phyloP scores from a whole-genome alignment of 2,113 vertebrate genomes.

The Syngnathus scovelli region DNA sequence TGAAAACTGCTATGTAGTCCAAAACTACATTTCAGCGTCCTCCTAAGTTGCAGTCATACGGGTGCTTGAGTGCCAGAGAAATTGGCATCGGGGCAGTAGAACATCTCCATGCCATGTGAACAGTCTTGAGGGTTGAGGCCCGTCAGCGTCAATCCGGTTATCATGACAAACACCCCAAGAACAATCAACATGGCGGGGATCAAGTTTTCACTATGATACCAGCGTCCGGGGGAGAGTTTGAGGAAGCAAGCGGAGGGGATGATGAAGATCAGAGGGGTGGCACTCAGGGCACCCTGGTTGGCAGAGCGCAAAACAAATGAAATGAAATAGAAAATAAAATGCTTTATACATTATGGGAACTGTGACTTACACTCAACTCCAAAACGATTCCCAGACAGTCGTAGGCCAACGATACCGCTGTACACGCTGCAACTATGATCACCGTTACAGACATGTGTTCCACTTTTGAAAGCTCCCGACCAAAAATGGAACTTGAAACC shows the following conservation, averaged over 20 bases:
- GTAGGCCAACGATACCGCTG: constrained; percentile 74
- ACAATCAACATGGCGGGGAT: constrained; percentile 74
- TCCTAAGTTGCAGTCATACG: background rate
- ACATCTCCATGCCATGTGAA: constrained; percentile 87
- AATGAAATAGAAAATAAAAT: background rate
- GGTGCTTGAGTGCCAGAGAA: constrained; percentile 65
- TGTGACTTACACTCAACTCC: constrained; percentile 85
- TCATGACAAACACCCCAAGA: constrained; percentile 80
- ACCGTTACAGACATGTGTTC: constrained; percentile 77
- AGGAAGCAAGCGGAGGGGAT: constrained; percentile 87
- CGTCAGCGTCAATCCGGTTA: constrained; percentile 79
- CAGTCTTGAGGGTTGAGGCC: constrained; percentile 79
- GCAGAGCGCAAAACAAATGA: constrained; percentile 28
- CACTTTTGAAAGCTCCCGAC: constrained; percentile 70
- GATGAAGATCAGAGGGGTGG: constrained; percentile 91
- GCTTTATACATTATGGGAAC: background rate
- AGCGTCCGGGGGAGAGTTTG: constrained; percentile 78
- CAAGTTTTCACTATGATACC: constrained; percentile 78
- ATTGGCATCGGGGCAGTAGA: constrained; percentile 81
- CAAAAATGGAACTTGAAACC: constrained; percentile 80
- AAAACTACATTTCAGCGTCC: background rate
- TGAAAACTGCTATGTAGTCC: background rate
- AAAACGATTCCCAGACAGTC: constrained; percentile 91
- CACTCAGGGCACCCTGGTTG: constrained; percentile 83
- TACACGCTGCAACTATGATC: constrained; percentile 73